Evolutionary conservation across 2,113 vertebrate species (phyloP).

Genomic region (Clinocottus analis): DNA sequence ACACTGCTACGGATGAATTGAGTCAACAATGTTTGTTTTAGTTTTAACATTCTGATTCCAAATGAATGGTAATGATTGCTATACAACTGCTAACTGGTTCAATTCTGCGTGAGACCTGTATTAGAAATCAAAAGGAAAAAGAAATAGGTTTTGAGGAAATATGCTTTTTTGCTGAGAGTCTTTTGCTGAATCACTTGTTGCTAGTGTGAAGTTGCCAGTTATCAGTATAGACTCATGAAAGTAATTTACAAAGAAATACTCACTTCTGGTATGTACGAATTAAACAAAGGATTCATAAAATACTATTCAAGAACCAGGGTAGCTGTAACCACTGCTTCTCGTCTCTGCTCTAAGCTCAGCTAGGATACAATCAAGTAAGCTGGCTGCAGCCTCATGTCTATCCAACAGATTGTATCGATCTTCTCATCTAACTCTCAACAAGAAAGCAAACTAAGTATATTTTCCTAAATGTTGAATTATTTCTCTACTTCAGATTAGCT

Average conservation of each 20-base stretch:
- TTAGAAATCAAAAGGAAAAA: too few relatives aligned
- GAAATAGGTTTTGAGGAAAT: not conserved
- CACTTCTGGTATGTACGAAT: not conserved
- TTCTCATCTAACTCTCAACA: not conserved
- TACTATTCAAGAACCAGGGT: not conserved
- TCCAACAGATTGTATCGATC: not conserved
- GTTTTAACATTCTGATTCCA: too few relatives aligned
- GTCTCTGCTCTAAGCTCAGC: not conserved
- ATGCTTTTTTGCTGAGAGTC: not conserved
- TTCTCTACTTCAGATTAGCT: not conserved
- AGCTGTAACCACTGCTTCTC: not conserved
- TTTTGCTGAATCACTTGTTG: too few relatives aligned
- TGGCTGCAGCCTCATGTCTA: not conserved
- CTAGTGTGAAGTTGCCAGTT: not conserved
- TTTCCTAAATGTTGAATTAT: not conserved
- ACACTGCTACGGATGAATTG: not conserved
- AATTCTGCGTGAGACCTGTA: too few relatives aligned
- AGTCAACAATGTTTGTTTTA: not conserved
- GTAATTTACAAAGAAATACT: not conserved
- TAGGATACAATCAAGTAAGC: not conserved
- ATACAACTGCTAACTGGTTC: too few relatives aligned
- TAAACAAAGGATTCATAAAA: not conserved
- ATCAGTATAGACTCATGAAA: not conserved
- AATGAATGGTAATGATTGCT: too few relatives aligned
- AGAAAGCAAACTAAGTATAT: not conserved